Conservation (phyloP, 1,140 invertebrate genomes). For the Rhizoglyphus robini region DNA sequence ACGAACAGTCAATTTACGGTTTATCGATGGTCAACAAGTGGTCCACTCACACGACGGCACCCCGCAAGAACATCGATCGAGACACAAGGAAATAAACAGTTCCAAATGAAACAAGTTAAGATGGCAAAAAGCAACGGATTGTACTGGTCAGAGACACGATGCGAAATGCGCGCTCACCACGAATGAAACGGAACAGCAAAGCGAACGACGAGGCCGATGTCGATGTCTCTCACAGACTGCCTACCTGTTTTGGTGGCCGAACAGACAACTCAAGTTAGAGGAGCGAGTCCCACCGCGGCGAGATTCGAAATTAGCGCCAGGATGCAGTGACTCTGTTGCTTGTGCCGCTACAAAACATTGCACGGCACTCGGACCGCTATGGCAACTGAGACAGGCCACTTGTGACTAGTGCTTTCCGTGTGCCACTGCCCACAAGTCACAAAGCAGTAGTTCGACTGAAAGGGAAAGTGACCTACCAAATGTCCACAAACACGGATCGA, state of each 20-base stretch:
- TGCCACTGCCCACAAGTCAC: too few species aligned
- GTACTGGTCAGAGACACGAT: neutral
- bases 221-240: neutral
- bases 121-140: too few species aligned
- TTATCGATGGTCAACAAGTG: neutral
- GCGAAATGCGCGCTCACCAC: neutral
- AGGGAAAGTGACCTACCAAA: too few species aligned
- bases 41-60: neutral
- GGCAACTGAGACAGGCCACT: neutral
- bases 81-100: too few species aligned
- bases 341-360: neutral
- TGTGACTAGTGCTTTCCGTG: too few species aligned
- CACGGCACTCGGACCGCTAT: neutral
- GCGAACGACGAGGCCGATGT: neutral
- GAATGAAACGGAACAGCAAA: neutral
- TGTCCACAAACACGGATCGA: neutral
- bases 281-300: neutral
- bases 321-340: neutral
- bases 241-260: neutral
- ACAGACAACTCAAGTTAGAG: neutral
- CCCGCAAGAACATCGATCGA: too few species aligned
- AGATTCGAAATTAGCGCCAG: neutral
- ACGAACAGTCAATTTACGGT: too few species aligned
- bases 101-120: too few species aligned
- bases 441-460: too few species aligned